Conservation (phyloP, 2,797 vertebrate species). For the Paguma larvata region DNA sequence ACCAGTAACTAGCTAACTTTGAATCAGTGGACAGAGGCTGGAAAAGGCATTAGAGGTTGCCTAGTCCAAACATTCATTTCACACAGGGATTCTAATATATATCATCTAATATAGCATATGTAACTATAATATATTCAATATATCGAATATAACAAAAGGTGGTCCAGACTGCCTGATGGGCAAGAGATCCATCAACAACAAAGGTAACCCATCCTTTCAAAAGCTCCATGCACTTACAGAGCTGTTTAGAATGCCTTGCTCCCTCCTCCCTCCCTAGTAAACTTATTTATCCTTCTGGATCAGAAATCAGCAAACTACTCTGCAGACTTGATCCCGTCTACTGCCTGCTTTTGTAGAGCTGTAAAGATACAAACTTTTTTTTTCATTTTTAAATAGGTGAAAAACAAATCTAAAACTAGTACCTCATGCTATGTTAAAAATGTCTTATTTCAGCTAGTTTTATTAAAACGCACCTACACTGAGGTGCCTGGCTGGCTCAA, state of each 20-base stretch:
- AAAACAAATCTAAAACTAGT: slow-evolving; percentile 47
- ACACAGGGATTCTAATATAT: background rate
- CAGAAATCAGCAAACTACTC: background rate
- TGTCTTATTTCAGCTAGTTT: background rate
- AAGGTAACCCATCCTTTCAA: background rate
- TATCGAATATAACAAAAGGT: background rate
- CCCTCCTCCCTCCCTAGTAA: background rate
- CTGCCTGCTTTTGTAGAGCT: background rate
- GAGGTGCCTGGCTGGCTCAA: too few species aligned
- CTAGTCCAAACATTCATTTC: slow-evolving; percentile 34
- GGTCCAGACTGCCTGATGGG: background rate
- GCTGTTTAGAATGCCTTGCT: slow-evolving; percentile 18
- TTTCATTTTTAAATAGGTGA: background rate
- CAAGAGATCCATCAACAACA: background rate
- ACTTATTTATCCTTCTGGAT: background rate
- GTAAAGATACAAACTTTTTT: background rate
- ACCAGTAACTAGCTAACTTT: background rate
- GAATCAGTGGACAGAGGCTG: background rate
- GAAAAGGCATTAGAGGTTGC: background rate
- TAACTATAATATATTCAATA: background rate
- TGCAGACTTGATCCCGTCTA: background rate
- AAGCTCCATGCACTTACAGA: background rate
- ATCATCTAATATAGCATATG: background rate
- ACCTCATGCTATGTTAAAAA: background rate
- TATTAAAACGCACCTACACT: background rate